These are phyloP conservation scores for Myioborus miniatus DNA, from an alignment of 2,797 vertebrate genomes.

Conservation along the genomic window DNA sequence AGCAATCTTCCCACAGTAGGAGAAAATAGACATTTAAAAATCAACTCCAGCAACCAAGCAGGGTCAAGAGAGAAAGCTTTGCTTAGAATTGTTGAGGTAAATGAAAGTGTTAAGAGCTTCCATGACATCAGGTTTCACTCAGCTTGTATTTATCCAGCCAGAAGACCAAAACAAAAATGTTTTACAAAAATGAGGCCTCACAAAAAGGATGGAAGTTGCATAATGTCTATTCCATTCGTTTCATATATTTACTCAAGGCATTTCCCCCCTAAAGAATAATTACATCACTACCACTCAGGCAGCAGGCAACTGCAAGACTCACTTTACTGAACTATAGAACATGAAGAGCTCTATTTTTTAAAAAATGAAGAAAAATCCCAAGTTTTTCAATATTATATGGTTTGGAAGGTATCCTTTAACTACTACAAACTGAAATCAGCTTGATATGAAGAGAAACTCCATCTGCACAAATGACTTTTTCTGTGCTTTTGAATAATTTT, in stretches of 20 bases:
- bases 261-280: constrained; percentile 57
- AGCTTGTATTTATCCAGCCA: constrained; percentile 9
- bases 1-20: background rate
- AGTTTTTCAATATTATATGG: background rate
- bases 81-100: background rate
- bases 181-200: constrained; percentile 23
- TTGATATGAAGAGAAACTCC: background rate
- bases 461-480: background rate
- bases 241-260: constrained; percentile 41
- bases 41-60: background rate
- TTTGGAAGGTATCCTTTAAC: background rate
- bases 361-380: background rate
- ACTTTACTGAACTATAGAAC: background rate
- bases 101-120: background rate
- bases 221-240: constrained; percentile 17
- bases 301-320: constrained; percentile 31
- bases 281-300: constrained; percentile 39
- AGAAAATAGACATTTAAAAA: background rate
- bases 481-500: background rate
- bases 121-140: constrained; percentile 14
- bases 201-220: constrained; percentile 9
- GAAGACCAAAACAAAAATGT: background rate
- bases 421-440: background rate
- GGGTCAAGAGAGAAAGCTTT: background rate
- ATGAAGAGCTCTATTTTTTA: background rate